Evolutionary conservation across 2,113 vertebrate species (phyloP), one percentile per base, ranked within the genome.

Genomic region (Strix aluco): DNA sequence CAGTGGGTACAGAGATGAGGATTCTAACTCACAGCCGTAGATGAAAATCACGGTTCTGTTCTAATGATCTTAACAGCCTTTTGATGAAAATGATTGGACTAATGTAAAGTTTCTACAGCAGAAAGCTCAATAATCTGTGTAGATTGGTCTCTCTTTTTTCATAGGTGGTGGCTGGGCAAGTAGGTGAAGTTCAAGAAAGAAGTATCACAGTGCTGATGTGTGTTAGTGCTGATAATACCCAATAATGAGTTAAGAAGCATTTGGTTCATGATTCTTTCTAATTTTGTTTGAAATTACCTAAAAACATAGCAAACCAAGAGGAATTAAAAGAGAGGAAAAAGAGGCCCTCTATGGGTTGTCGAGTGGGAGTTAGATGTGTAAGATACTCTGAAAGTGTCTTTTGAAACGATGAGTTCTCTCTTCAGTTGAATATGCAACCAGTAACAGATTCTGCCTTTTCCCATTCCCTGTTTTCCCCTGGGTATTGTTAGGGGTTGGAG

Each of bases 401-500:
- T 85, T 87, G 78, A 80, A 91, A 78, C 1, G 2, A 29, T n/a
- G 61, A 49, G 40, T 66, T 86, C 54, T 84, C 29, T 74, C 34
- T 75, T 81, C 19, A 34, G 73, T 27, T 82, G 86, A 51, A 52
- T 54, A 58, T 75, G 57, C 40, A 94, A 30, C 92, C 77, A 91
- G 62, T 14, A 65, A 38, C 49, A 81, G 70, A 26, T 40, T 93
- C 49, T 94, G 86, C 44, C 54, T 81, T 87, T 91, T 85, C 69
- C 73, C 52, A 54, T 88, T 97, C 92, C 52, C 32, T 58, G 11
- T 85, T 80, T 90, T 57, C 86, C n/a, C 63, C 88, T 91, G 77
- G 54, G n/a, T 87, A 46, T 86, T 89, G 57, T 79, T 89, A 94
- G 52, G 15, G 6, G 27, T 79, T 92, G 73, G 49, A 89, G 86